Conservation (phyloP, 2,797 vertebrate genomes). For the Rhabdomys pumilio region DNA sequence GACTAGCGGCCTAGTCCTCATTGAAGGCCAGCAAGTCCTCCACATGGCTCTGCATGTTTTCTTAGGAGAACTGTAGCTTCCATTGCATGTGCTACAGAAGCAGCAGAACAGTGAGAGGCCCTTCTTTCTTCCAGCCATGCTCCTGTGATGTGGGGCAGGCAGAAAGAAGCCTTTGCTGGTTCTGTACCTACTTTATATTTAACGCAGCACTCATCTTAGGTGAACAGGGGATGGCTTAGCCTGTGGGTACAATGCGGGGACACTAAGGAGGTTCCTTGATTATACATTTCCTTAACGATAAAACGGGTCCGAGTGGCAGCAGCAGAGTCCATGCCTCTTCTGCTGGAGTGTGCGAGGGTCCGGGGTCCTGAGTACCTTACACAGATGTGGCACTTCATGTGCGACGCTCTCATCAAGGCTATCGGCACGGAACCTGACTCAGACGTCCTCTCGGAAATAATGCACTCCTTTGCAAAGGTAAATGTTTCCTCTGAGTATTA, state of each 20-base stretch:
- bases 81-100: not conserved
- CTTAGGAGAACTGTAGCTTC: not conserved
- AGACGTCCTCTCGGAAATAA: slow-evolving; percentile 98
- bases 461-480: slow-evolving; percentile 99
- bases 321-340: slow-evolving; percentile 98
- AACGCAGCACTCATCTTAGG: not conserved
- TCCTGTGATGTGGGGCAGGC: not conserved
- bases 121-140: not conserved
- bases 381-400: slow-evolving; percentile 99
- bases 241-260: not conserved
- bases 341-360: slow-evolving; percentile 97
- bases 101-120: too few relatives aligned
- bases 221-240: not conserved
- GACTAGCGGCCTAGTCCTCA: not conserved
- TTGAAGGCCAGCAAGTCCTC: not conserved
- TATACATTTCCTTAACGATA: slow-evolving; percentile 89
- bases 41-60: not conserved
- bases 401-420: slow-evolving; percentile 98
- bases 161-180: not conserved
- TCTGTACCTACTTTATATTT: not conserved
- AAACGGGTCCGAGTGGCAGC: slow-evolving; percentile 97
- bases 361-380: slow-evolving; percentile 98
- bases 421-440: slow-evolving; percentile 99
- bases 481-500: not conserved
- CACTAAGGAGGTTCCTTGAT: not conserved